These are phyloP conservation scores for Argopecten irradians DNA, from an alignment of 1,140 invertebrate species.

Conservation along the genomic window DNA sequence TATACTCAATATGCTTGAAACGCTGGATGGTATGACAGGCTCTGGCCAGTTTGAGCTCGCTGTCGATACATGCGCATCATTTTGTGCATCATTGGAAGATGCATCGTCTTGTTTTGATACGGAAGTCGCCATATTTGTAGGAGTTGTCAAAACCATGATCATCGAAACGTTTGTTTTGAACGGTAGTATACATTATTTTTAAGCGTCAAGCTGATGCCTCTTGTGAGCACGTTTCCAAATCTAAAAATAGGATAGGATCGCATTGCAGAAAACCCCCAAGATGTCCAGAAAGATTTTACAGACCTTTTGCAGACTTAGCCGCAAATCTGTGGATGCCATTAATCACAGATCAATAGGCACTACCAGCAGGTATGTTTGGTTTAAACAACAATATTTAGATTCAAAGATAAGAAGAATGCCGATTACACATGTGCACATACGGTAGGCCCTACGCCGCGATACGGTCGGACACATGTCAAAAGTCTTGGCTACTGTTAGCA, in stretches of 20 bases:
- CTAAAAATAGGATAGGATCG: slow-evolving; percentile 9
- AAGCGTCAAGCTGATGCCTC: not conserved
- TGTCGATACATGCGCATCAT: slow-evolving; percentile 27
- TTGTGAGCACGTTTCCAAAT: not conserved
- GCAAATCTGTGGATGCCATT: not conserved
- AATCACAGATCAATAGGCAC: not conserved
- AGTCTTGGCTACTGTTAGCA: not conserved
- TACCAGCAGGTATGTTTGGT: not conserved
- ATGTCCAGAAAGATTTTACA: slow-evolving; percentile 22
- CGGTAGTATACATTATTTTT: not conserved
- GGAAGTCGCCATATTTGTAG: slow-evolving; percentile 59
- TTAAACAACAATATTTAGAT: not conserved
- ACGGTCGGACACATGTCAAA: not conserved
- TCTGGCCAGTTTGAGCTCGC: slow-evolving; percentile 49
- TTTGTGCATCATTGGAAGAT: slow-evolving; percentile 51
- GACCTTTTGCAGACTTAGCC: not conserved
- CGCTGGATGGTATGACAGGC: slow-evolving; percentile 42
- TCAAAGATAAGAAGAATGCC: not conserved
- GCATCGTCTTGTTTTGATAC: slow-evolving; percentile 49
- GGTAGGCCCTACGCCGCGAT: not conserved
- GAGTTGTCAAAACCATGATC: slow-evolving; percentile 25
- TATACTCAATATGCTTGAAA: not conserved
- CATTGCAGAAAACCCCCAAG: not conserved
- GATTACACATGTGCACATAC: too few relatives aligned
- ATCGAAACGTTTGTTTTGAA: not conserved